phyloP scores from a whole-genome alignment of 2,888 invertebrate species.

The Erebia ligea region DNA sequence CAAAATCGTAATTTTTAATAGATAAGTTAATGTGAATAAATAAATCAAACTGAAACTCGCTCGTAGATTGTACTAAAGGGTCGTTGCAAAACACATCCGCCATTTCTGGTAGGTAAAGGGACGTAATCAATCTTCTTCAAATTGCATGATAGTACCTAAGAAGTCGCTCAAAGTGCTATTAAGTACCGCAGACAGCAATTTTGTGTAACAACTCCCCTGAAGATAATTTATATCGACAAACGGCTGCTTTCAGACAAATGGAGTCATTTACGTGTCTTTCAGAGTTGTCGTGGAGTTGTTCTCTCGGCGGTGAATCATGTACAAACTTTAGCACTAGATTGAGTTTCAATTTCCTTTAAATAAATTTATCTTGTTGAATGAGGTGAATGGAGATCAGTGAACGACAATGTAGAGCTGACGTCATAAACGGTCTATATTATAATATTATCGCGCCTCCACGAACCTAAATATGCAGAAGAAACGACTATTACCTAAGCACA shows the following conservation, averaged over 20 bases:
- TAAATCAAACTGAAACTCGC: too few relatives aligned
- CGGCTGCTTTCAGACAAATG: slow-evolving; percentile 46
- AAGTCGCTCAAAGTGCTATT: slow-evolving; percentile 41
- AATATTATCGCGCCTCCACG: too few relatives aligned
- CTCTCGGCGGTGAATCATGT: slow-evolving; percentile 32
- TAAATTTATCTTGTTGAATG: neutral
- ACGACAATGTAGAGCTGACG: too few relatives aligned
- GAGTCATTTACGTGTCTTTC: slow-evolving; percentile 43
- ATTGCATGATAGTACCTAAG: slow-evolving; percentile 36
- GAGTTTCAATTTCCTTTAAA: neutral
- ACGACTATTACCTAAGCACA: too few relatives aligned
- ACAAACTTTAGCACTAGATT: slow-evolving; percentile 13
- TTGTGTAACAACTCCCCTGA: slow-evolving; percentile 45
- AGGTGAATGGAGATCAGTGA: neutral
- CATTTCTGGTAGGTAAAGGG: neutral
- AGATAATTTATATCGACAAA: slow-evolving; percentile 46
- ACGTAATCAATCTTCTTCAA: slow-evolving; percentile 27
- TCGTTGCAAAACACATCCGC: neutral
- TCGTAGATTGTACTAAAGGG: too few relatives aligned
- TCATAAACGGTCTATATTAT: too few relatives aligned
- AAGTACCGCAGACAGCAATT: slow-evolving; percentile 39
- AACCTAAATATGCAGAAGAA: too few relatives aligned
- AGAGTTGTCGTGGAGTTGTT: slow-evolving; percentile 40
- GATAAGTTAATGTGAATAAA: too few relatives aligned
- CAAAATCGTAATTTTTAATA: neutral